Conservation (phyloP, 92 coral and sea anemone genomes). For the Porites divaricata region DNA sequence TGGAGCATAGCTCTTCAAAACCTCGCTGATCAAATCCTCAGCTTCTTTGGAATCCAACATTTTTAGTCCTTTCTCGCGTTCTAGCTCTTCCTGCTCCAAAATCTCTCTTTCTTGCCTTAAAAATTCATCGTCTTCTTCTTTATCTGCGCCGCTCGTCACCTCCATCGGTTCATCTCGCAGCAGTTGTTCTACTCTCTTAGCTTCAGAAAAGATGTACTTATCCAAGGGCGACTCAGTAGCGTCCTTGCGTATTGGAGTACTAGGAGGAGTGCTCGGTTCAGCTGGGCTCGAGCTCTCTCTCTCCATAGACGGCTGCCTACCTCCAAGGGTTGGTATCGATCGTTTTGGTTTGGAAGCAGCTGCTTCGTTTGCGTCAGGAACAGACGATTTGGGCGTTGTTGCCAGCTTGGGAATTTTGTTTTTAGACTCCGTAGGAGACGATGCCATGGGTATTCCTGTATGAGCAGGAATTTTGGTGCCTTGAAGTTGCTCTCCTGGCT, state of each 20-base stretch:
- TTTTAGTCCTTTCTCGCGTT: slow-evolving; percentile 31
- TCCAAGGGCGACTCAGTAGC: slow-evolving; percentile 57
- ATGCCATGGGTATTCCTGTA: slow-evolving; percentile 9
- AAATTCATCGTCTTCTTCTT: slow-evolving; percentile 46
- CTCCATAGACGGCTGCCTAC: slow-evolving; percentile 24
- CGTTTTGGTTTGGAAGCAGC: slow-evolving; percentile 1
- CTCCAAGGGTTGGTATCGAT: slow-evolving; percentile 25
- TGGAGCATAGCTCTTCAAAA: slow-evolving; percentile 75
- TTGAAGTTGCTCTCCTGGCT: slow-evolving; percentile 40
- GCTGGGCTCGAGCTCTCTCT: slow-evolving; percentile 15
- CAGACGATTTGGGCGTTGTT: slow-evolving; percentile 27
- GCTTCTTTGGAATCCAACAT: slow-evolving; percentile 60
- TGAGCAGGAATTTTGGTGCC: slow-evolving; percentile 6
- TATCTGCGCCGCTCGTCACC: slow-evolving; percentile 34
- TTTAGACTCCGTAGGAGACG: slow-evolving; percentile 34
- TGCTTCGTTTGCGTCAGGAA: slow-evolving; percentile 18
- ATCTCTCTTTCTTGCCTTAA: slow-evolving; percentile 19
- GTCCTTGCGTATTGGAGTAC: slow-evolving; percentile 38
- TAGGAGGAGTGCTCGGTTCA: slow-evolving; percentile 72
- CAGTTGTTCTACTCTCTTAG: slow-evolving; percentile 81
- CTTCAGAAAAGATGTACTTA: slow-evolving; percentile 79
- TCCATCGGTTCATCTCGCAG: slow-evolving; percentile 80
- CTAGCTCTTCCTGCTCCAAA: slow-evolving; percentile 14
- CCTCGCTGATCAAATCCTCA: slow-evolving; percentile 71
- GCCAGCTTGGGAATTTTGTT: slow-evolving; percentile 48